phyloP scores from a whole-genome alignment of 1,140 invertebrate species.

The Agrypnia vestita region DNA sequence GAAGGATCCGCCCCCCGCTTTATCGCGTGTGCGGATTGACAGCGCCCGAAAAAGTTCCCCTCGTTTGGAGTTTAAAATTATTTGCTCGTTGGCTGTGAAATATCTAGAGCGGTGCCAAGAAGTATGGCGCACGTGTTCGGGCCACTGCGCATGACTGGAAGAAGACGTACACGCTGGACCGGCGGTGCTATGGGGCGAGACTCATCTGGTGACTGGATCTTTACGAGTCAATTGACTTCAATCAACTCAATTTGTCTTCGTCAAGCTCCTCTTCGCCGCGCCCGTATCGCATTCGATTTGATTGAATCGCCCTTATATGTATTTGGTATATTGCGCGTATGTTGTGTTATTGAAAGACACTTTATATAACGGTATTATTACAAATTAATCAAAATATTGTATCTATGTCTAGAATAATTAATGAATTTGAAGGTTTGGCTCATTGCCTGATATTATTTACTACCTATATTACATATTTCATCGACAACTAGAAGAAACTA shows the following conservation, averaged over 20 bases:
- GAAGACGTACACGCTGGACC: not conserved
- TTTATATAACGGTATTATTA: not conserved
- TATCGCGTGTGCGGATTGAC: not conserved
- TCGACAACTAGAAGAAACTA: too few relatives aligned
- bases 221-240: conserved; percentile 55
- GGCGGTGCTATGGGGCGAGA: not conserved
- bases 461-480: too few relatives aligned
- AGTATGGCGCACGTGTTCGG: conserved; percentile 2
- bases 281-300: not conserved
- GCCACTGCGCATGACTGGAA: conserved; percentile 25
- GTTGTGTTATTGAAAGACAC: not conserved
- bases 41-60: not conserved
- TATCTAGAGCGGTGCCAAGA: not conserved
- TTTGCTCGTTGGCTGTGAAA: conserved; percentile 11
- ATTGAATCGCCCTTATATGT: not conserved
- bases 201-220: conserved; percentile 35
- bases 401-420: not conserved
- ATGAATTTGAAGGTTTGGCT: not conserved
- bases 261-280: conserved; percentile 25
- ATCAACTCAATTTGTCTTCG: conserved; percentile 51
- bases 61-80: not conserved
- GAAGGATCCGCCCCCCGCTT: not conserved
- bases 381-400: not conserved
- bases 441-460: too few relatives aligned
- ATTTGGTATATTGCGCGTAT: too few relatives aligned